phyloP scores from a whole-genome alignment of 2,113 vertebrate species.

The Nerophis lumbriciformis region DNA sequence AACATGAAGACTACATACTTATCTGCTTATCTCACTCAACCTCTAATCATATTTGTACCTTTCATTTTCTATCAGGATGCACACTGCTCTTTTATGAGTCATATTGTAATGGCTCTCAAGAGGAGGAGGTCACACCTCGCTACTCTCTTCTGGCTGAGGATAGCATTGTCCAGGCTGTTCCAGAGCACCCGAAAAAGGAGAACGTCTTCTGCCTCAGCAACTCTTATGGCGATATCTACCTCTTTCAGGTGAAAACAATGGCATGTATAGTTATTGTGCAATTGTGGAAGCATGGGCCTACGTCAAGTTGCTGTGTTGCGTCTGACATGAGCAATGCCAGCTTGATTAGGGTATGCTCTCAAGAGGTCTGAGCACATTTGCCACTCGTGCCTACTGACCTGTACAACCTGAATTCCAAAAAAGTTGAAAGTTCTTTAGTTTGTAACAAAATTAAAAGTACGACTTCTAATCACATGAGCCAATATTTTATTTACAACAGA shows the following conservation, averaged over 20 bases:
- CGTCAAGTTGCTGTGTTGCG: background rate
- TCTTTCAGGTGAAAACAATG: conserved; percentile 83
- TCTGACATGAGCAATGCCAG: conserved; percentile 15
- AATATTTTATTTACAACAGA: too few species aligned
- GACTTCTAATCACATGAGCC: too few species aligned
- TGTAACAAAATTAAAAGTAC: too few species aligned
- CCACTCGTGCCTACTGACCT: conserved; percentile 40
- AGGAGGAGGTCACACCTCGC: conserved; percentile 80
- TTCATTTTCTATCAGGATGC: conserved; percentile 74
- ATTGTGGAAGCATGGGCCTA: too few species aligned
- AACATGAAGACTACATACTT: background rate
- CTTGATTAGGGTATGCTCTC: background rate
- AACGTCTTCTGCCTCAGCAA: conserved; percentile 98
- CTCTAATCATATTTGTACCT: background rate
- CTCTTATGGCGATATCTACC: conserved; percentile 88
- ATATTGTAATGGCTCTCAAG: conserved; percentile 80
- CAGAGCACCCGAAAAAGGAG: conserved; percentile 95
- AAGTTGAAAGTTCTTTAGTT: too few species aligned
- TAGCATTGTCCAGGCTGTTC: conserved; percentile 90
- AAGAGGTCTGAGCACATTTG: conserved; percentile 17
- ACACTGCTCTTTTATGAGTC: conserved; percentile 93
- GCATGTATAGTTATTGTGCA: background rate
- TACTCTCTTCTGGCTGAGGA: conserved; percentile 89
- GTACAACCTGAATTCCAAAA: too few species aligned
- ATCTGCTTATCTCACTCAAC: background rate